Conservation (phyloP, 2,797 vertebrate genomes). For the Anguilla anguilla region DNA sequence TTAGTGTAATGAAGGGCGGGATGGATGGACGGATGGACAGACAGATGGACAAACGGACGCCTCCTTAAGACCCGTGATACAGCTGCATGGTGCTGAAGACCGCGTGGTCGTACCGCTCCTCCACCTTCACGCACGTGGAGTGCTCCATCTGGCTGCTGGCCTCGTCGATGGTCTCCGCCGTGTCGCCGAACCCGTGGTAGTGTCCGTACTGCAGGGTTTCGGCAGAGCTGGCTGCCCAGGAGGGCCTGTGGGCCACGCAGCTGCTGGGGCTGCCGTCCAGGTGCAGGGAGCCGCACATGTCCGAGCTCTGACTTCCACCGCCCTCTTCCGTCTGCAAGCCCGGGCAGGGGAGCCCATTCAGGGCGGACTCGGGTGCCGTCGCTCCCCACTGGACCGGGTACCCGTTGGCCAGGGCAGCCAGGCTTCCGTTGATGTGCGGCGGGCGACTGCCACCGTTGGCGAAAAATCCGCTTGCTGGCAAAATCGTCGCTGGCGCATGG, state of each 20-base stretch:
- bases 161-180: conserved; percentile 88
- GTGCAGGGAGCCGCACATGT: conserved; percentile 92
- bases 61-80: conserved; percentile 81
- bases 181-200: conserved; percentile 94
- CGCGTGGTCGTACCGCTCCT: conserved; percentile 77
- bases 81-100: conserved; percentile 83
- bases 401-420: conserved; percentile 59
- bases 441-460: conserved; percentile 66
- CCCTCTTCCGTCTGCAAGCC: conserved; percentile 52
- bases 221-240: conserved; percentile 69
- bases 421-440: conserved; percentile 67
- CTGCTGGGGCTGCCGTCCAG: conserved; percentile 80
- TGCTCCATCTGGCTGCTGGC: conserved; percentile 86
- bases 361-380: not conserved
- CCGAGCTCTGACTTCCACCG: conserved; percentile 33
- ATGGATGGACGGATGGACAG: not conserved
- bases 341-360: conserved; percentile 37
- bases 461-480: conserved; percentile 75
- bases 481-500: conserved; percentile 71
- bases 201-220: conserved; percentile 87
- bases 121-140: conserved; percentile 82
- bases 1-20: not conserved
- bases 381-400: conserved; percentile 37
- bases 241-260: conserved; percentile 74
- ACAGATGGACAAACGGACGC: not conserved